Base-by-base conservation (phyloP, 2,888 invertebrate species). In the Melanargia galathea region DNA sequence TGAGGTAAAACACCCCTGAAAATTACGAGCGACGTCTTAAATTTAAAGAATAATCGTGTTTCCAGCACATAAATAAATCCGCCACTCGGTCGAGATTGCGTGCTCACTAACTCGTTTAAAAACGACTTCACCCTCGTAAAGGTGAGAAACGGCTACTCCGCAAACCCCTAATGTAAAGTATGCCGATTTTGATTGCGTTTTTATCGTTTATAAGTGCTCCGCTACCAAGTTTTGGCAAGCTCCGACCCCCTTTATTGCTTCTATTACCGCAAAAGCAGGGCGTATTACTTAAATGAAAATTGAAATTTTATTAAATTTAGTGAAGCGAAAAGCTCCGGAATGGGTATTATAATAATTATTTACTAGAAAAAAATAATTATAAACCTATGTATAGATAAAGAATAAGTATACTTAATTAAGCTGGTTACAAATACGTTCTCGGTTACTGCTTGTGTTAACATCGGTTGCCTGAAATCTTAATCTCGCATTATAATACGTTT, bases 81-180 rank as follows among this genome's bases (percentile, higher is more conserved):
- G 62, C 68, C 70, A 64, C 62, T 66, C 60, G 66, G 76, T 77
- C 65, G 83, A 85, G 89, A 86, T 87, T 88, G 85, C 84, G 85
- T 84, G 80, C 75, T 75, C 71, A 75, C 74, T 83, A 82, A 85
- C 86, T 85, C 84, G 83, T 80, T 87, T 83, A 83, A 84, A 75
- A 84, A 82, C 80, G 84, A 81, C 82, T 83, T 81, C 75, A 78
- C 73, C 77, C 79, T 86, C 84, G 85, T 85, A 87, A 86, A 87
- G 80, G 85, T 86, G 84, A 86, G 75, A 82, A 82, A 86, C 78
- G 80, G 71, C 74, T 65, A 63, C 65, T 62, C 61, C 40, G 66
- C 62, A 67, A 64, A 45, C 62, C 65, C 65, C 62, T 63, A 70
- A 70, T 68, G 66, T 71, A 70, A 71, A 71, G 67, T 70, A 64